Evolutionary conservation across 2,113 vertebrate genomes (phyloP).

Genomic region (Anhinga rufa): DNA sequence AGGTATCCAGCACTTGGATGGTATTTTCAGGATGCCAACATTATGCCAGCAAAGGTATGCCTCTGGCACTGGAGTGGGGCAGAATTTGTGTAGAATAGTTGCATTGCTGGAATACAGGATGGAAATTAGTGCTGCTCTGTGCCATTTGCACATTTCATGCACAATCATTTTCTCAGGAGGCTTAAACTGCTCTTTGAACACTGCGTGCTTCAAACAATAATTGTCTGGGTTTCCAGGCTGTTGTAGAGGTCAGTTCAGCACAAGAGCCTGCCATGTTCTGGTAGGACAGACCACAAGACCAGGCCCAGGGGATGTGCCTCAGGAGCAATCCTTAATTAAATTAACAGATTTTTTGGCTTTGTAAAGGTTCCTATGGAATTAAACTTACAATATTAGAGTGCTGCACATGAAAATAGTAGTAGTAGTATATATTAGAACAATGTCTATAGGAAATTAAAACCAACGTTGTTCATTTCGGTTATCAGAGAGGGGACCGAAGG

Average conservation of each 20-base stretch:
- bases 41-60: background rate
- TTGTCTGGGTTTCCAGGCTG: background rate
- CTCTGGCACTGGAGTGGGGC: background rate
- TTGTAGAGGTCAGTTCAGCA: background rate
- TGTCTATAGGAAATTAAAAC: background rate
- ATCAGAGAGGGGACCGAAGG: background rate
- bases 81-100: background rate
- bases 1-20: background rate
- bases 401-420: background rate
- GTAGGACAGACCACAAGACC: background rate
- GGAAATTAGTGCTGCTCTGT: background rate
- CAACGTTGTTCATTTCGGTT: background rate
- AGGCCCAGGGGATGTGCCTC: background rate
- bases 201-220: background rate
- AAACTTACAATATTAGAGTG: background rate
- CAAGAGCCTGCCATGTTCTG: background rate
- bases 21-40: background rate
- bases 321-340: background rate
- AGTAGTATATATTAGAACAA: background rate
- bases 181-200: background rate
- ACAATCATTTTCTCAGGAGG: background rate
- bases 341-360: background rate
- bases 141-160: background rate
- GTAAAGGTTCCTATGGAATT: background rate
- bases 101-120: background rate